Base-by-base conservation (phyloP, 1,140 invertebrate species). In the Leptinotarsa defecta region DNA sequence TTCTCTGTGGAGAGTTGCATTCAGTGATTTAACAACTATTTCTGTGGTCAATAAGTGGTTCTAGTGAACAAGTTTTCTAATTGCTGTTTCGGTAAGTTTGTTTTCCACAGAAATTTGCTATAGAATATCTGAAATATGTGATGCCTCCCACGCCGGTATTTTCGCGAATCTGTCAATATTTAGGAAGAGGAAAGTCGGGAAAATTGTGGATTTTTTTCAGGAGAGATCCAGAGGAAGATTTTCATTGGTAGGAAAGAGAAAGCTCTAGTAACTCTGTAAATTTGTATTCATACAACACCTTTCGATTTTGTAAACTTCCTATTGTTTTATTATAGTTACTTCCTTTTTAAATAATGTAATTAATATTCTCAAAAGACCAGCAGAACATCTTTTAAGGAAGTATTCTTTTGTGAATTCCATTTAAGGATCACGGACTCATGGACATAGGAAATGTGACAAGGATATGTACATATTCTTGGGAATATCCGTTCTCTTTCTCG, bases 121-220 rank as follows among this genome's bases (percentile, higher is more conserved):
- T 3, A 43, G 34, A 43, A 11, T 43, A 19, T 57, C 17, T 57
- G 15, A 57, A 19, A 57, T 15, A 57, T 57, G 52, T n/a, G 52
- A n/a, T 57, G 24, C 71, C 71, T 48, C 71, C 71, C 71, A 73
- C 71, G 71, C 71, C 71, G 71, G 71, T 73, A 2, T 73, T 43
- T 73, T 73, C 22, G 62, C 68, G 48, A 49, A 70, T 70, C 68
- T 70, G 68, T 70, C 68, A 49, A 65, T 65, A 65, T 65, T 65
- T 65, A 65, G 4, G 64, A 43, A n/a, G 52, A 57, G 15, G 52
- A 57, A 57, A 57, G 5, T 19, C 52, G 8, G 6, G 15, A 19
- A 57, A 19, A 8, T n/a, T 15, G 17, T 57, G 4, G 3, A 13
- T 57, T 57, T 57, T n/a, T 17, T 57, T 57, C 52, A 57, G n/a